Evolutionary conservation across 2,797 vertebrate genomes (phyloP), one percentile per base, ranked within the genome.

Genomic region (Argya squamiceps): DNA sequence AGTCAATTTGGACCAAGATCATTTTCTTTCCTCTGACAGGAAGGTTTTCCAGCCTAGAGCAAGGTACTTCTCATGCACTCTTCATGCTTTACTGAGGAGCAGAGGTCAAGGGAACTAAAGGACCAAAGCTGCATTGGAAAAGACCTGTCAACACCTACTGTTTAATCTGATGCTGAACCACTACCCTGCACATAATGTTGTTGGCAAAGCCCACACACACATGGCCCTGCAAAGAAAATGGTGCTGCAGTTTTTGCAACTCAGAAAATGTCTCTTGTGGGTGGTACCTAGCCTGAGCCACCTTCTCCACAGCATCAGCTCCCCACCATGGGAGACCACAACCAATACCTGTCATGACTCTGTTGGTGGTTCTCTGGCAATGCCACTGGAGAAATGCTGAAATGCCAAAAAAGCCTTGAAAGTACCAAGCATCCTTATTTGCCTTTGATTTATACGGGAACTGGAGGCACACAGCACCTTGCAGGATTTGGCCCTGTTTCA

Each of bases 181-280:
- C 83, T 41, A 19, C 21, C 37, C 44, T n/a, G 18, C 64, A 65
- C 0, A 0, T 49, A 32, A 26, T 4, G 1, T 26, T 50, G 29
- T 67, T 74, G 69, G 39, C 52, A 83, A 73, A 90, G 37, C 22
- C 13, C 49, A 43, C 20, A 8, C 29, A 5, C 14, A 6, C 3
- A n/a, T 9, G 27, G 16, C 13, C 49, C 60, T 81, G 29, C 15
- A 63, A 80, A 88, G n/a, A 46, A 80, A 88, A 71, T 1, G 6
- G 29, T 47, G 18, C n/a, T 74, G 17, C 16, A 26, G 52, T 4
- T 76, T 74, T 74, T 75, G 37, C 34, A 53, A 2, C n/a, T 70
- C 50, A 24, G 47, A 20, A 76, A 24, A 15, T n/a, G 30, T 43
- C 46, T n/a, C 22, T 32, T 32, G 43, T 47, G 3, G 11, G 43